Evolutionary conservation across 2,888 invertebrate species (phyloP), one percentile per base, ranked within the genome.

Genomic region (Galerucella calmariensis): DNA sequence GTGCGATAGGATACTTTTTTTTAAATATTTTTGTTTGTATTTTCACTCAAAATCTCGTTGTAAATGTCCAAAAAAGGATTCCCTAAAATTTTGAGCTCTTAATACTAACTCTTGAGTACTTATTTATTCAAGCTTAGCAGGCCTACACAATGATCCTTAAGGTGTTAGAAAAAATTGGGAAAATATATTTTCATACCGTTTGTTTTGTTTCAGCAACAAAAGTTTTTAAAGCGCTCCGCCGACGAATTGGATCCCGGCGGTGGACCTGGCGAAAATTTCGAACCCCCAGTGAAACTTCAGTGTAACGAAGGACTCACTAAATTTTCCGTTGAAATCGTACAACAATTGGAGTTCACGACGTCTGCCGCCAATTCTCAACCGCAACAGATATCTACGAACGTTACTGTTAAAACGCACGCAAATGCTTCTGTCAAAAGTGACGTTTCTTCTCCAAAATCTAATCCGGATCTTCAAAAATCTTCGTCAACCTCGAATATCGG

Each of bases 261-360:
- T 20, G 78, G 72, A 14, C 79, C 80, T 8, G 72, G 75, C n/a
- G 88, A 88, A 74, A 88, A 87, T 76, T 92, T 92, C 85, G 94
- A 94, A 86, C 94, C 94, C 67, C 94, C 94, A 75, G 93, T 94
- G 76, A 95, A 95, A 87, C 88, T 92, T 82, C 89, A 88, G 35
- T 67, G 67, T 62, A 89, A 89, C 80, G 91, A 91, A 81, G 85
- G 85, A 27, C 82, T 86, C 67, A 92, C 92, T 77, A 96, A 96
- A 87, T 96, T 97, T 88, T 95, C 95, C 5, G 96, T 97, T 77
- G 96, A 97, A 88, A 97, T 97, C 82, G 96, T 97, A 27, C 97
- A 97, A 86, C 96, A 95, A 86, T 89, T 95, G 71, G 95, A 97
- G 87, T 96, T 96, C 86, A 95, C 95, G 78, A 95, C 95, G 59